A percentile compares a stretch with the other conserved stretches of the same genome.
Conservation (phyloP, 1,140 invertebrate genomes). For the Physella acuta region DNA sequence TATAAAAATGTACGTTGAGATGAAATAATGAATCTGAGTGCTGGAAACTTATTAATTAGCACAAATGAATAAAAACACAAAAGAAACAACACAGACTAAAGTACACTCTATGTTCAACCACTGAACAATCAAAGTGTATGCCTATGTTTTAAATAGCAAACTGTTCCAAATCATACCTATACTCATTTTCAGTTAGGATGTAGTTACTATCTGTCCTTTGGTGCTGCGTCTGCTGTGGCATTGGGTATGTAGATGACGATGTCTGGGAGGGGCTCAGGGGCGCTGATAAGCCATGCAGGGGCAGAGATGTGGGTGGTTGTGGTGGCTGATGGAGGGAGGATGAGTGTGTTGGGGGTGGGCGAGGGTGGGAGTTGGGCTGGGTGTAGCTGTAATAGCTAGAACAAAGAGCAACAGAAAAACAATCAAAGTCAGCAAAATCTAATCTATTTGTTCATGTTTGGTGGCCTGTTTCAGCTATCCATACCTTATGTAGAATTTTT, state of each 20-base stretch:
- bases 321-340: slow-evolving; percentile 5
- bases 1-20: no score
- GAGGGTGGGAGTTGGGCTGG: not conserved
- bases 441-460: not conserved
- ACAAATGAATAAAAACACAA: no score
- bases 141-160: no score
- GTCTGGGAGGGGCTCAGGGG: not conserved
- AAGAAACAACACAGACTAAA: no score
- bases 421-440: not conserved
- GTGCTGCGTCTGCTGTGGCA: slow-evolving; percentile 4
- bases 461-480: not conserved
- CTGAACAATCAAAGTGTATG: no score
- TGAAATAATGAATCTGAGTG: no score
- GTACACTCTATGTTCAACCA: no score
- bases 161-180: slow-evolving; percentile 19
- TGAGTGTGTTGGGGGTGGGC: not conserved
- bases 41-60: no score
- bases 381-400: not conserved
- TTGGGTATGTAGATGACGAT: slow-evolving; percentile 8
- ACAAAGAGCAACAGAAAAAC: no score
- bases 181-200: slow-evolving; percentile 21
- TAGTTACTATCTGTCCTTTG: slow-evolving; percentile 2
- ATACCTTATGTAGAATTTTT: no score
- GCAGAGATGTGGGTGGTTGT: slow-evolving; percentile 13
- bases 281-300: slow-evolving; percentile 9